Evolutionary conservation across 2,113 vertebrate genomes (phyloP), one percentile per base, ranked within the genome.

Genomic region (Saimiri boliviensis): DNA sequence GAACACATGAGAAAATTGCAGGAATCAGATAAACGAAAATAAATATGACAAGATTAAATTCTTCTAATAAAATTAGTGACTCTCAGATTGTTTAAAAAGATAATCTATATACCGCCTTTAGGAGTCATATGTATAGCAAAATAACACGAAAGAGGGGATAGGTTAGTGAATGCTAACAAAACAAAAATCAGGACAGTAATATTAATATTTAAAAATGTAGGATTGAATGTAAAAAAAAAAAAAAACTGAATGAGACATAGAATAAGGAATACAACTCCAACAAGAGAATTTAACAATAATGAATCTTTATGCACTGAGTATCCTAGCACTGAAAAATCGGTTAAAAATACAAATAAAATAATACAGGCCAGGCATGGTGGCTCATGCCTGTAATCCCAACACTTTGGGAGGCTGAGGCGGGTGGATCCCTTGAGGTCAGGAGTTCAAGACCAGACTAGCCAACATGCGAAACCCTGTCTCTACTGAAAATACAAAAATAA

Each of bases 151-250:
- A 83, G 30, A 88, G 86, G 60, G 25, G 35, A 16, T 86, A 42
- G 14, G 3, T 66, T 89, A 16, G 40, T 66, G 54, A 81, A 56
- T 52, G 40, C 37, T 96, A 89, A 56, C 60, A 83, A 73, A 91
- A 93, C 5, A 89, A 92, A 92, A 66, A 66, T 70, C 45, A 16
- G 35, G 35, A 42, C 73, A 37, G 23, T 58, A 91, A 66, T 80
- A 30, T 54, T 89, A 89, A 40, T 89, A 84, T 86, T 94, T 66
- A 42, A 79, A 77, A 86, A 76, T 20, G 3, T 92, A 86, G 27
- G 35, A 58, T 70, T 84, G 68, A 97, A 93, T 94, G 20, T 81
- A 37, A 70, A 90, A 96, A 92, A 37, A 70, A 90, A 96, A 92
- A 93, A 52, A 30, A 58, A 25, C 21, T 85, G 63, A 92, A 49